Base-by-base conservation (phyloP, 2,888 invertebrate species). In the Volucella inflata region DNA sequence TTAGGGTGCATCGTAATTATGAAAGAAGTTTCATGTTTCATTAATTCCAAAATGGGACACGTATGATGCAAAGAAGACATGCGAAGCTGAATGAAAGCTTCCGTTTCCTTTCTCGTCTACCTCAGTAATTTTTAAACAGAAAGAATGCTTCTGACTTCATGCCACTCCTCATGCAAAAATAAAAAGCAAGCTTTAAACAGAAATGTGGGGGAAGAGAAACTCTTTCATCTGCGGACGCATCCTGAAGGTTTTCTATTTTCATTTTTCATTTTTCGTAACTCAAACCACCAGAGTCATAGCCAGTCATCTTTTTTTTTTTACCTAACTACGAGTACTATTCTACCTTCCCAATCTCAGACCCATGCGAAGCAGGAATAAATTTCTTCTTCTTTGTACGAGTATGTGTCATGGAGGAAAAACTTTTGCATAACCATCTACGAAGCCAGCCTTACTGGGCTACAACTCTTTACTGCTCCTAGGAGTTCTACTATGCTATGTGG, bases 61-160 rank as follows among this genome's bases (percentile, higher is more conserved):
- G 36, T 59, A 44, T 79, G 42, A 60, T 67, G 42, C n/a, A 14
- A 55, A 67, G 60, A 40, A 62, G 60, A 68, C 82, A 83, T 78
- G 78, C 72, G 51, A 71, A 64, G 64, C 64, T 81, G 70, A 81
- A 65, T 81, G 79, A 74, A 67, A 50, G 72, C 82, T 83, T 83
- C 82, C 77, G 67, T 55, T 83, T 83, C 67, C 72, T 36, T 78
- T 77, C 30, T 30, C 53, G 60, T 78, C 59, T 50, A 57, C 51
- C 48, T 30, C 40, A 14, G 75, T 74, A 80, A 50, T 59, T 55
- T 46, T 30, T 46, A 59, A 78, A 68, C 21, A 68, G 11, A 10
- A 11, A 53, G 38, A 62, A 67, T 53, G 65, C 53, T 64, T 65
- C 71, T 77, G 77, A 65, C 55, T 82, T 50, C 55, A 48, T 64